phyloP scores from a whole-genome alignment of 2,113 vertebrate species.

The Corapipo altera region DNA sequence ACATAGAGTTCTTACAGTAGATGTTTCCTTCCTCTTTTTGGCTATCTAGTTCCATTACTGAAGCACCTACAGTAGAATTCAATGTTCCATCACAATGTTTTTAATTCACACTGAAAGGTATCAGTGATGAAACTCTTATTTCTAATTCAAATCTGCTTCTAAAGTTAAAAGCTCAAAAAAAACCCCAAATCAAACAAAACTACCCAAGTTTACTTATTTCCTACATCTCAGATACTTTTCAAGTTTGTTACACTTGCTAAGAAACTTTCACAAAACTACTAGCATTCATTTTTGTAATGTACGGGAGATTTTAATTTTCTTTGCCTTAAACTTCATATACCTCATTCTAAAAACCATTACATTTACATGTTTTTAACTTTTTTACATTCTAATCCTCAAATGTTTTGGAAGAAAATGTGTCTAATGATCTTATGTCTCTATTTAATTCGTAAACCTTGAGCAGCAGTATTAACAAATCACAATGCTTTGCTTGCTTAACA shows the following conservation, averaged over 20 bases:
- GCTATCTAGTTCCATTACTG: neutral
- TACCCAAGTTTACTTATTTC: neutral
- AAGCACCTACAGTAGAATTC: neutral
- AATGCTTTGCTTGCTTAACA: neutral
- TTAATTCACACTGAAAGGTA: neutral
- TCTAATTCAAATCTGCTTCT: neutral
- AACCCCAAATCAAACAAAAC: neutral
- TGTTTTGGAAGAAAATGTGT: neutral
- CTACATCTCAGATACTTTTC: neutral
- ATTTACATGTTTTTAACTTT: neutral
- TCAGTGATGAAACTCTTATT: neutral
- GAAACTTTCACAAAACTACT: neutral
- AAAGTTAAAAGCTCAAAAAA: neutral
- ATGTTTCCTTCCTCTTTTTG: neutral
- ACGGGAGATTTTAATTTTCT: neutral
- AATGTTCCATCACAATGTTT: neutral
- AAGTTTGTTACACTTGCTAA: neutral
- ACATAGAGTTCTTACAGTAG: neutral
- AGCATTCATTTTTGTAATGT: neutral
- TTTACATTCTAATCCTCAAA: neutral
- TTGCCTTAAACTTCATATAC: neutral
- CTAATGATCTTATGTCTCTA: neutral
- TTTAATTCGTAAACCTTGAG: neutral
- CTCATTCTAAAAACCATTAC: neutral
- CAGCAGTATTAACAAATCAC: neutral